Evolutionary conservation across 2,113 vertebrate genomes (phyloP).

Genomic region (Oncorhynchus clarkii): DNA sequence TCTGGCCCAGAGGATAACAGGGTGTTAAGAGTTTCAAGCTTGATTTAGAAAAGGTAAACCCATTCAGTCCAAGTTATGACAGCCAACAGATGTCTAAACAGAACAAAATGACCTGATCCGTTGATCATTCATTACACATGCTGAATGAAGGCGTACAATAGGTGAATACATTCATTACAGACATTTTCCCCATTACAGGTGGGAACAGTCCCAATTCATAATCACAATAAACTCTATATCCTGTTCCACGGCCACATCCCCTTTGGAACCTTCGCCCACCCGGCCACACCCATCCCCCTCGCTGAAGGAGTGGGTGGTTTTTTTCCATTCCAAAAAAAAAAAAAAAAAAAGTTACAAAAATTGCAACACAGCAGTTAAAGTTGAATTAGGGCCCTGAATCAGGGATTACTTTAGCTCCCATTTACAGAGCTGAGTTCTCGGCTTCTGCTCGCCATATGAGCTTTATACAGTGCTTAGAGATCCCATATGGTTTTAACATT

Average conservation of each 20-base stretch:
- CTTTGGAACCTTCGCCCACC: neutral
- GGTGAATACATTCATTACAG: neutral
- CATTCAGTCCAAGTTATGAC: constrained; percentile 28
- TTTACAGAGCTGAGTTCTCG: neutral
- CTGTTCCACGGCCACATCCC: constrained; percentile 17
- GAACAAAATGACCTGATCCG: neutral
- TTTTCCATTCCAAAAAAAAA: constrained; percentile 11
- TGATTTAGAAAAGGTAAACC: constrained; percentile 28
- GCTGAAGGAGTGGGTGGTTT: neutral
- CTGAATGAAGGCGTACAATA: constrained; percentile 36
- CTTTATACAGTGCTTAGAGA: neutral
- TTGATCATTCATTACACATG: constrained; percentile 40
- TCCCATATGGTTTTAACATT: constrained; percentile 33
- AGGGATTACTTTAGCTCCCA: neutral
- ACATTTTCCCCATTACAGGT: constrained; percentile 34
- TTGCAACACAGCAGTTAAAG: neutral
- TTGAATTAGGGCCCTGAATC: constrained; percentile 1
- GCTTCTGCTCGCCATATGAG: neutral
- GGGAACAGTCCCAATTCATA: constrained; percentile 13
- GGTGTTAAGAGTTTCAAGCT: constrained; percentile 11
- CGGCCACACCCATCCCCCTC: constrained; percentile 4
- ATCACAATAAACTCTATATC: constrained; percentile 32
- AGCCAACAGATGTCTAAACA: constrained; percentile 44
- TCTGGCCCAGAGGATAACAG: neutral
- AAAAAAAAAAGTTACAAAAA: constrained; percentile 5